Evolutionary conservation across 2,113 vertebrate species (phyloP).

Genomic region (Larimichthys crocea): DNA sequence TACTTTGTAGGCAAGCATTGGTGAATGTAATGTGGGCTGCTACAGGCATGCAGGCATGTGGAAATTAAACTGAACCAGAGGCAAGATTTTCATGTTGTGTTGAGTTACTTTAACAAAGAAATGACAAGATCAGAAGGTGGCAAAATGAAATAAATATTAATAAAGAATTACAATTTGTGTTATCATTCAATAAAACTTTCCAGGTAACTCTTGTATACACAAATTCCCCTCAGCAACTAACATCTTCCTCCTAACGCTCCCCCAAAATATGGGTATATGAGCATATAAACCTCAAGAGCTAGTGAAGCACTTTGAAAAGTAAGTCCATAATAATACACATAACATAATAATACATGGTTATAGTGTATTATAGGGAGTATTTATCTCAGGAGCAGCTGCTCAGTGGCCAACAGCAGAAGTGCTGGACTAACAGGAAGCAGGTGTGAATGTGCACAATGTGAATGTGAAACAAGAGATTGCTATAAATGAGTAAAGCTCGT

Average conservation of each 20-base stretch:
- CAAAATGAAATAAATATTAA: not conserved
- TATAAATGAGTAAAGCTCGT: not conserved
- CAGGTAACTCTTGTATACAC: not conserved
- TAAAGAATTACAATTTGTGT: not conserved
- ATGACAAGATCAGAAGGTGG: not conserved
- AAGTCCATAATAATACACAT: slow-evolving; percentile 19
- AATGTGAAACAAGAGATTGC: not conserved
- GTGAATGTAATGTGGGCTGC: no score
- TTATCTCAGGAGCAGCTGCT: slow-evolving; percentile 35
- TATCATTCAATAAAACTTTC: not conserved
- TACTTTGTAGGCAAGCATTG: no score
- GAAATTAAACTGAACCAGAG: not conserved
- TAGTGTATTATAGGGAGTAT: not conserved
- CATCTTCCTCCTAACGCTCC: not conserved
- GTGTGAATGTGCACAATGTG: not conserved
- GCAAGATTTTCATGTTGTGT: not conserved
- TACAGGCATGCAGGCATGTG: no score
- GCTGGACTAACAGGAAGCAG: slow-evolving; percentile 14
- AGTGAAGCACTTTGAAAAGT: not conserved
- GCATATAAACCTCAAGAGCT: not conserved
- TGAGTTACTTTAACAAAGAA: not conserved
- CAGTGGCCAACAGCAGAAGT: not conserved
- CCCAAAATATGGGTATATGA: not conserved
- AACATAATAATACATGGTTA: not conserved
- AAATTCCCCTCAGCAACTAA: not conserved